These are phyloP conservation scores for Cephus rjabovi DNA, from an alignment of 2,888 invertebrate genomes.

Conservation along the genomic window DNA sequence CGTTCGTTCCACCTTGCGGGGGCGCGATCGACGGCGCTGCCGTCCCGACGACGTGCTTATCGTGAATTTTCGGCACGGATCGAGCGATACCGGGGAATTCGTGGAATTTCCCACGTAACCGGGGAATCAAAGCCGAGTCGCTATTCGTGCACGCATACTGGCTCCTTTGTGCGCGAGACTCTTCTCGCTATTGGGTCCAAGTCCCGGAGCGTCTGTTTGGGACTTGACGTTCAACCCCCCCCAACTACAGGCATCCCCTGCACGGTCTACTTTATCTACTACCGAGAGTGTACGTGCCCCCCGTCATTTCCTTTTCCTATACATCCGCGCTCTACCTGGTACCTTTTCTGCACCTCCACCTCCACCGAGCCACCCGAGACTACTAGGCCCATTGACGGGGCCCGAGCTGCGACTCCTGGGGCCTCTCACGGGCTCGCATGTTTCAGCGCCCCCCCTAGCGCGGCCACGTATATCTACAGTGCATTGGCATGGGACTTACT, in stretches of 20 bases:
- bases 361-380: neutral
- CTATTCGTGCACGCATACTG: neutral
- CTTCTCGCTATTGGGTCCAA: neutral
- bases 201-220: neutral
- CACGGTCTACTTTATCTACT: neutral
- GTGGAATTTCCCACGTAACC: neutral
- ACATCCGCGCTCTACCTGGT: neutral
- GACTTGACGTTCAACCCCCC: neutral
- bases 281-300: neutral
- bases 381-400: neutral
- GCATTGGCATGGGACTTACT: neutral
- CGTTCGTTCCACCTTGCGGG: neutral
- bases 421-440: neutral
- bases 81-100: neutral
- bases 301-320: neutral
- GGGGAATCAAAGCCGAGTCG: neutral
- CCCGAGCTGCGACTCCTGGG: neutral
- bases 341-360: neutral
- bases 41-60: neutral
- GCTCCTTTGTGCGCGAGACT: neutral
- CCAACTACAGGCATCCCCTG: neutral
- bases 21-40: neutral
- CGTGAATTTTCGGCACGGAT: neutral
- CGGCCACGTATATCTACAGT: neutral
- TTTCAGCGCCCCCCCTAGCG: neutral